Evolutionary conservation across 2,797 vertebrate genomes (phyloP), one percentile per base, ranked within the genome.

Genomic region (Ciconia nigra): DNA sequence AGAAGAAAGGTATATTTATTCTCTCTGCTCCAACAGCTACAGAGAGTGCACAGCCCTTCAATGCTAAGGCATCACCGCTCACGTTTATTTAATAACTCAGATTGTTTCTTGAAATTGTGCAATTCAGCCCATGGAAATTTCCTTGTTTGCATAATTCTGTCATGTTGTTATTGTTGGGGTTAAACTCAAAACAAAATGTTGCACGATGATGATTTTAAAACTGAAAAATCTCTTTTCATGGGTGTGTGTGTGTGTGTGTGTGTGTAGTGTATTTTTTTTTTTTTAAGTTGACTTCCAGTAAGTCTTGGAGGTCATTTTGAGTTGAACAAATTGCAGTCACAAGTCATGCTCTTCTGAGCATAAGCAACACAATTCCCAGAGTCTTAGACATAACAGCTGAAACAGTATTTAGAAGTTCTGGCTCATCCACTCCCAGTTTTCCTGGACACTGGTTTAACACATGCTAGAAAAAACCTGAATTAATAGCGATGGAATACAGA

Each of bases 81-180:
- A 77, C 19, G 13, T 91, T 90, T 96, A 83, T 87, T 96, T 88
- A 95, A 59, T 49, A 78, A 63, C 28, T 83, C 44, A 22, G 79
- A 93, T 61, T 62, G 66, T 85, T 85, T 91, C 79, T 96, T 89
- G 72, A 88, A 66, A 61, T 85, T 51, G 72, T 83, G 83, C 73
- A 96, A 94, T 65, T 70, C 89, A 71, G 73, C 21, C 85, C 65
- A 54, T 86, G 96, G 96, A 95, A 97, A 97, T 95, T 96, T 97
- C 91, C 93, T 69, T 92, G 76, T 81, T 92, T 91, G 93, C 91
- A 91, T 69, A 97, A 89, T 44, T 85, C 65, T 87, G 58, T 76
- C 62, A 24, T 44, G 57, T 93, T 81, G 84, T 96, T 74, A 70
- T 44, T 85, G 37, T 11, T 84, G 25, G 61, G 57, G 49, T 92